Percentiles rank a stretch among this genome's conserved stretches.
Conservation (phyloP, 2,888 invertebrate species). For the Thelaira solivaga region DNA sequence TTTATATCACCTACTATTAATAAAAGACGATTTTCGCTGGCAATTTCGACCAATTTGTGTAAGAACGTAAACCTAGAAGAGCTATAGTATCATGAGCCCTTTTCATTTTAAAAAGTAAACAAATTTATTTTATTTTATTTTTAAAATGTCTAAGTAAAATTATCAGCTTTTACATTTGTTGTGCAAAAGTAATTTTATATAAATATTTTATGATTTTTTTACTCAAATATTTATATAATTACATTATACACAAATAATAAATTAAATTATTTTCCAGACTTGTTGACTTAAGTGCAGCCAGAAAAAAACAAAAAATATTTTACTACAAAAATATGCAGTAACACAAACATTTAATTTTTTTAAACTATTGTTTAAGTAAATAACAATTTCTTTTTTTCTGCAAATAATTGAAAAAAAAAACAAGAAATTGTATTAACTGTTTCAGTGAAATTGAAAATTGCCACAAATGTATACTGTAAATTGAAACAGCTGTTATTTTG, state of each 20-base stretch:
- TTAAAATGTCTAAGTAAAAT: no score
- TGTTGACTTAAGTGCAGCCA: constrained; percentile 57
- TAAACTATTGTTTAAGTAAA: constrained; percentile 28
- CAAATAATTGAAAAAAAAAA: background rate
- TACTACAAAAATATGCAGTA: background rate
- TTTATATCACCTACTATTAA: no score
- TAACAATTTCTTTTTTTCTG: background rate
- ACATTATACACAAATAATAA: constrained; percentile 2
- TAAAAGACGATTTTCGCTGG: no score
- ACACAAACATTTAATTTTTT: constrained; percentile 37
- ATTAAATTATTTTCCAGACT: constrained; percentile 41
- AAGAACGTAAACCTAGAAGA: no score
- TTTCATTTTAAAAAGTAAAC: no score
- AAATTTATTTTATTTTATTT: no score
- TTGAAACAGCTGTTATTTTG: constrained; percentile 29
- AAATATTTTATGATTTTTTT: no score
- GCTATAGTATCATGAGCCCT: no score
- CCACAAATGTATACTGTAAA: constrained; percentile 20
- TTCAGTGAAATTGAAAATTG: constrained; percentile 30
- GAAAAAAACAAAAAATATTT: constrained; percentile 1
- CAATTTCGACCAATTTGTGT: no score
- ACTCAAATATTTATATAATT: constrained; percentile 11
- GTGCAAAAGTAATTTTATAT: background rate
- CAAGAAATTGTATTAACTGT: constrained; percentile 1
- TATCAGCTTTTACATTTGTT: background rate